A percentile compares a stretch with the other conserved stretches of the same genome.
phyloP scores from a whole-genome alignment of 2,113 vertebrate species.

The Casuarius casuarius region DNA sequence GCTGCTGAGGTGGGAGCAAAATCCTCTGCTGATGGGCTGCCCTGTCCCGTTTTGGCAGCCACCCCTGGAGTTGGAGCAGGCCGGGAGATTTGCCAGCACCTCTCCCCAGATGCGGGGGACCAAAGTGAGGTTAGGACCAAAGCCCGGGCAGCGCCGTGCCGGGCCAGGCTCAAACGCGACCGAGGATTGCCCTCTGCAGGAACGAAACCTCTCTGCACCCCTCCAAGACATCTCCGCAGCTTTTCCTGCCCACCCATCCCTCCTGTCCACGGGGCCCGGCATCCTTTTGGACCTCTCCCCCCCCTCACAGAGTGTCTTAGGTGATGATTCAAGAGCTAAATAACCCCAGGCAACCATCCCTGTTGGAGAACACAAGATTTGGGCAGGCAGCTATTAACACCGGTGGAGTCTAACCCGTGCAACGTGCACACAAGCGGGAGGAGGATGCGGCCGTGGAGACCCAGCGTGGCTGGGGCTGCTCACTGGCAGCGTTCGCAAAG shows the following conservation, averaged over 20 bases:
- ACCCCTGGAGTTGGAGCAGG: accelerated
- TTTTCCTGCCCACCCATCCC: background rate
- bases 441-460: accelerated
- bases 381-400: background rate
- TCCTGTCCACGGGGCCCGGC: too few species aligned
- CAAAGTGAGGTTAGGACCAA: background rate
- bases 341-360: background rate
- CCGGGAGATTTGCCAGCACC: background rate
- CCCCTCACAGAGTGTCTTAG: accelerated
- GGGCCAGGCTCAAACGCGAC: accelerated
- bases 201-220: background rate
- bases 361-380: background rate
- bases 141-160: background rate
- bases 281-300: background rate
- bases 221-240: background rate
- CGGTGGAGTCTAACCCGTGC: accelerated
- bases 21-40: accelerated
- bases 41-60: too few species aligned
- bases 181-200: background rate
- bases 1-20: background rate
- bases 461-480: background rate
- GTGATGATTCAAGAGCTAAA: constrained; percentile 9
- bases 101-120: background rate
- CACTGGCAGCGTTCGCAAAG: background rate
- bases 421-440: background rate